These are phyloP conservation scores for Neomicropteryx cornuta DNA, from an alignment of 1,140 invertebrate species.

Conservation along the genomic window DNA sequence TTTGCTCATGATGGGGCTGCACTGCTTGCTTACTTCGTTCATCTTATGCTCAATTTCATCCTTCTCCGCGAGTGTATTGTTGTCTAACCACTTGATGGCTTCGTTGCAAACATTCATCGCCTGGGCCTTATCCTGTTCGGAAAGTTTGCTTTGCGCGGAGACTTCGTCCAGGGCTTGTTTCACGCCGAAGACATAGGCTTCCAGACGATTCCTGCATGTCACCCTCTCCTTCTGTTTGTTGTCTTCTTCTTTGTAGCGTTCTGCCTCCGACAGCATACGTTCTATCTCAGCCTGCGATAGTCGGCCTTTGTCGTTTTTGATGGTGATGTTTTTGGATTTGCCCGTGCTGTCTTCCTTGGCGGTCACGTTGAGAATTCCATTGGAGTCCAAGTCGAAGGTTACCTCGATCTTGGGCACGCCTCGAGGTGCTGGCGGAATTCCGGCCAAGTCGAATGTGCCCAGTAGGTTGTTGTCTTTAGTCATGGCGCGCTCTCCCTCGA, in stretches of 20 bases:
- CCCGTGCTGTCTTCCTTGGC: constrained; percentile 53
- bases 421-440: constrained; percentile 72
- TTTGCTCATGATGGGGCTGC: constrained; percentile 64
- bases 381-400: constrained; percentile 56
- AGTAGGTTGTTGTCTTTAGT: constrained; percentile 67
- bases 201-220: constrained; percentile 65
- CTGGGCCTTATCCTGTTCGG: constrained; percentile 46
- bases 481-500: constrained; percentile 63
- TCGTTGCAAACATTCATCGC: constrained; percentile 44
- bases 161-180: constrained; percentile 49
- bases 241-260: constrained; percentile 57
- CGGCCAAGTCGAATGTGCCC: constrained; percentile 65
- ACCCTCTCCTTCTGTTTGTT: constrained; percentile 57
- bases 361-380: constrained; percentile 59
- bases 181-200: constrained; percentile 71
- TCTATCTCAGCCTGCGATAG: constrained; percentile 87
- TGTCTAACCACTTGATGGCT: constrained; percentile 46
- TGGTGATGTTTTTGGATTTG: constrained; percentile 67
- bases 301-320: constrained; percentile 87
- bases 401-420: constrained; percentile 69
- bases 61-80: constrained; percentile 62
- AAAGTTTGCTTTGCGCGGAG: constrained; percentile 39
- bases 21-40: constrained; percentile 59
- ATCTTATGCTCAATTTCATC: constrained; percentile 71
- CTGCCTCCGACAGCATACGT: constrained; percentile 72